Percentiles rank a stretch among this genome's conserved stretches.
Evolutionary conservation across 2,888 invertebrate species (phyloP).

Genomic region (Cephus sareptanus): DNA sequence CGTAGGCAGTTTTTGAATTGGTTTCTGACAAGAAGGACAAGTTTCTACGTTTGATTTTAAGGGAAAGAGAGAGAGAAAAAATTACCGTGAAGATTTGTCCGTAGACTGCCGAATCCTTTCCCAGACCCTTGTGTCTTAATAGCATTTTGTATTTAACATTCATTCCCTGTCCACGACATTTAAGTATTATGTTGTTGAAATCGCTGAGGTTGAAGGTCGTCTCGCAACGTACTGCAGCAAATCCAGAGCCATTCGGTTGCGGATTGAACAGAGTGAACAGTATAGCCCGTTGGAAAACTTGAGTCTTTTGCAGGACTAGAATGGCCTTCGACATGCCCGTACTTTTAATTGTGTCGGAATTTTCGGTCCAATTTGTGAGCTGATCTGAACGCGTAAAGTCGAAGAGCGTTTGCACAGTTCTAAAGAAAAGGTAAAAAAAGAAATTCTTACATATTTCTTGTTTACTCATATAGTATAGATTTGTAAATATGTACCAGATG

Average conservation of each 20-base stretch:
- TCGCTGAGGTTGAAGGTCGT: constrained; percentile 54
- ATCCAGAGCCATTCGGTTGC: constrained; percentile 65
- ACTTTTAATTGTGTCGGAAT: constrained; percentile 62
- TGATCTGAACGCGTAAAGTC: constrained; percentile 48
- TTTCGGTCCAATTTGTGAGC: constrained; percentile 60
- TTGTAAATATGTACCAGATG: no score
- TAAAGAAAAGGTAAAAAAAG: background rate
- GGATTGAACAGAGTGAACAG: constrained; percentile 66
- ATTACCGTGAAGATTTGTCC: constrained; percentile 61
- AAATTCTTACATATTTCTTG: no score
- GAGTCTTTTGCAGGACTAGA: constrained; percentile 61
- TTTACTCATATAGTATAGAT: no score
- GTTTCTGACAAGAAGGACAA: background rate
- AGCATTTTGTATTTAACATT: constrained; percentile 63
- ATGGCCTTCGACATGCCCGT: constrained; percentile 65
- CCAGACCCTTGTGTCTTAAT: constrained; percentile 58
- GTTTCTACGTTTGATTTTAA: background rate
- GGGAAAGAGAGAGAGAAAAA: background rate
- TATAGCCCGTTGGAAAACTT: constrained; percentile 60
- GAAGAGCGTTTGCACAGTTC: constrained; percentile 38
- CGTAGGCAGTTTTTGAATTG: background rate
- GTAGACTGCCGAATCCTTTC: constrained; percentile 56
- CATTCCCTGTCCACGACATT: constrained; percentile 61
- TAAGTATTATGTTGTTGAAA: constrained; percentile 51
- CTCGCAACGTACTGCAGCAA: constrained; percentile 60